Evolutionary conservation across 2,797 vertebrate genomes (phyloP).

Genomic region (Coregonus ussuriensis): DNA sequence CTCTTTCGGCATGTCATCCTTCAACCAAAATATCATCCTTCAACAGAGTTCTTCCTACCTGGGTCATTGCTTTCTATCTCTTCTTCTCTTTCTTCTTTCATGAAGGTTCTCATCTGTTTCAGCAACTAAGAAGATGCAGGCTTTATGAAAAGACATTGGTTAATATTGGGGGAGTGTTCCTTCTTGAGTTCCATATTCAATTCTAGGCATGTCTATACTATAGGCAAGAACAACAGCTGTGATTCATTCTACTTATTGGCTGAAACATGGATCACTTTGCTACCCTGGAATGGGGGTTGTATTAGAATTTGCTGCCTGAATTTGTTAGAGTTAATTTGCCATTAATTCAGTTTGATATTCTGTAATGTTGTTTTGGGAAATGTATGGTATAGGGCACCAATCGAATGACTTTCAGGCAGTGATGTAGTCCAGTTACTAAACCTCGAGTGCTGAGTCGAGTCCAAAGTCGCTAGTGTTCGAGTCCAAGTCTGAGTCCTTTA

Average conservation of each 20-base stretch:
- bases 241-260: background rate
- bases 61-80: conserved; percentile 37
- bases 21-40: conserved; percentile 63
- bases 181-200: background rate
- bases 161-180: conserved; percentile 5
- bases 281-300: background rate
- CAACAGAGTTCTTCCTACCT: conserved; percentile 44
- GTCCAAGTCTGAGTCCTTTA: too few relatives aligned
- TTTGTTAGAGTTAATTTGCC: background rate
- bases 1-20: conserved; percentile 51
- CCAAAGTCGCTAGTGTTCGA: too few relatives aligned
- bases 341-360: background rate
- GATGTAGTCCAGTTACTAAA: background rate
- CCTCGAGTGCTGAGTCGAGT: too few relatives aligned
- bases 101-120: conserved; percentile 44
- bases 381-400: background rate
- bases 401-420: background rate
- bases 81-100: conserved; percentile 43
- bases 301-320: background rate
- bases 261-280: background rate
- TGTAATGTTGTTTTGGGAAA: background rate
- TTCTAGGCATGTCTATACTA: conserved; percentile 15
- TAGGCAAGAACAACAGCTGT: background rate
- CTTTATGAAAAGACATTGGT: background rate
- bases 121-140: conserved; percentile 31